Conservation (phyloP, 2,888 invertebrate species). For the Ashinkailepas kermadecensis region DNA sequence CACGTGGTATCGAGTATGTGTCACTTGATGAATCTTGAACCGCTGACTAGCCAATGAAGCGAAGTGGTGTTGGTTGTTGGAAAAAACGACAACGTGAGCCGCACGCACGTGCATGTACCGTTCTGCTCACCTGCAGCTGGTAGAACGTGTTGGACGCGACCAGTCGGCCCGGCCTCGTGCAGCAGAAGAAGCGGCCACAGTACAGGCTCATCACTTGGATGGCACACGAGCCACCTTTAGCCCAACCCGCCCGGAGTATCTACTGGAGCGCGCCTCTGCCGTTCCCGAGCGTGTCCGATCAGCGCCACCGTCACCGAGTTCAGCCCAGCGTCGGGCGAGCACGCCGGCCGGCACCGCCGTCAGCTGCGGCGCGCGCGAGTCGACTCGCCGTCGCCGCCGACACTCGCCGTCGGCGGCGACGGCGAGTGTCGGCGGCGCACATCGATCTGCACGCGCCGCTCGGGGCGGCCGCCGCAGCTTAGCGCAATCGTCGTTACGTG, state of each 20-base stretch:
- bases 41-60: too few species aligned
- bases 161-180: not conserved
- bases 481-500: constrained; percentile 1
- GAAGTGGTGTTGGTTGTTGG: too few species aligned
- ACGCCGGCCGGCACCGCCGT: not conserved
- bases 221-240: not conserved
- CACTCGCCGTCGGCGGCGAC: not conserved
- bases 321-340: not conserved
- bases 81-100: too few species aligned
- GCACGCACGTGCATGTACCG: too few species aligned
- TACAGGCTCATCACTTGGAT: not conserved
- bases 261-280: not conserved
- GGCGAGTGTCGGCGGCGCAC: not conserved
- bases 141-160: not conserved
- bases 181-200: not conserved
- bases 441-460: not conserved
- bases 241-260: not conserved
- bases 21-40: too few species aligned
- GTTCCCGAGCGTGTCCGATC: not conserved
- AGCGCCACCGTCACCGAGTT: not conserved
- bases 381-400: constrained; percentile 1
- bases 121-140: not conserved
- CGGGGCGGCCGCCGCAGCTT: not conserved
- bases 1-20: too few species aligned
- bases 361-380: not conserved